phyloP scores from a whole-genome alignment of 53 echinoderm and acorn worm species.

The Luidia sarsii region DNA sequence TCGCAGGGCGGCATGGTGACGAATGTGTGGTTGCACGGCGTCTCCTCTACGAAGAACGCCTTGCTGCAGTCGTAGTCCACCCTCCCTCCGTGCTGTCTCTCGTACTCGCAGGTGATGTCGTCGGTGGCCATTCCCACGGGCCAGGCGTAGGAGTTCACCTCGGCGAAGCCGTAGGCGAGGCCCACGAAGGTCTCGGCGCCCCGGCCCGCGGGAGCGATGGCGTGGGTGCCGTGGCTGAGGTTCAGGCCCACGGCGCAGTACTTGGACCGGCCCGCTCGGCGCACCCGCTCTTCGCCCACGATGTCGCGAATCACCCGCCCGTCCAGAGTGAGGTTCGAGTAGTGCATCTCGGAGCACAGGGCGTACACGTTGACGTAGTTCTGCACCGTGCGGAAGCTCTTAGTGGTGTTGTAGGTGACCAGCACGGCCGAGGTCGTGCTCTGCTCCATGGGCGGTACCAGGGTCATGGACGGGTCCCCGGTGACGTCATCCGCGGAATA shows the following conservation, averaged over 20 bases:
- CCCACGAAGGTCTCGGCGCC: conserved; percentile 45
- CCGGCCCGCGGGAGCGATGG: conserved; percentile 6
- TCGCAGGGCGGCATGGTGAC: background rate
- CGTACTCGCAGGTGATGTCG: conserved; percentile 32
- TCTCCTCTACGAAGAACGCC: background rate
- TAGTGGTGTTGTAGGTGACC: conserved; percentile 60
- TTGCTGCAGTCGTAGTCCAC: conserved; percentile 21
- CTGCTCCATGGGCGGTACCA: conserved; percentile 75
- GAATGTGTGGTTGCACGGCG: conserved; percentile 14
- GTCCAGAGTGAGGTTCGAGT: conserved; percentile 30
- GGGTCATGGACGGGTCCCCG: conserved; percentile 72
- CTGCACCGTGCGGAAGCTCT: conserved; percentile 23
- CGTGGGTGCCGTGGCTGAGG: conserved; percentile 53
- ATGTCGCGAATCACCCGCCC: conserved; percentile 15
- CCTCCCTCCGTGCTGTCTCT: background rate
- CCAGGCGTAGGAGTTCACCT: conserved; percentile 60
- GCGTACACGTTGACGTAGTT: conserved; percentile 63
- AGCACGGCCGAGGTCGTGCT: conserved; percentile 43
- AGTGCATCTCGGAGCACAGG: conserved; percentile 45
- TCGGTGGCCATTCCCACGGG: conserved; percentile 55
- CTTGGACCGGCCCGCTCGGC: conserved; percentile 4
- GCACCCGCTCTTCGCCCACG: background rate
- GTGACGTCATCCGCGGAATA: conserved; percentile 34
- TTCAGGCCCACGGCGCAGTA: conserved; percentile 56
- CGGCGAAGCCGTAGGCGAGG: conserved; percentile 63